Conservation (phyloP, 1,140 invertebrate species). For the Gerris buenoi region DNA sequence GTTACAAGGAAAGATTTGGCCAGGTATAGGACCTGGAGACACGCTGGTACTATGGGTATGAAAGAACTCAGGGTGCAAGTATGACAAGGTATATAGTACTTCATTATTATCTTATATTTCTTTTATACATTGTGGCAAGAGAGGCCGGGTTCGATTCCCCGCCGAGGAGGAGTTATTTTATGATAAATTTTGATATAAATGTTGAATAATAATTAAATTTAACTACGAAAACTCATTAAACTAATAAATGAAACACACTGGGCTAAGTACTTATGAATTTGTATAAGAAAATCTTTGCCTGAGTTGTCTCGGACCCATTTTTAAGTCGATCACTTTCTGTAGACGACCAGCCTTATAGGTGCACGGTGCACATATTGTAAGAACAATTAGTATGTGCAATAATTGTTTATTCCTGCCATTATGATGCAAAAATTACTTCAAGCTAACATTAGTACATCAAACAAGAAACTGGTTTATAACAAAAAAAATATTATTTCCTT, state of each 20-base stretch:
- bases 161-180: not conserved
- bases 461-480: too few species aligned
- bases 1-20: slow-evolving; percentile 89
- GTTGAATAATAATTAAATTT: not conserved
- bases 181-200: not conserved
- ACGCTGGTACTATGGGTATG: slow-evolving; percentile 55
- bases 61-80: slow-evolving; percentile 49
- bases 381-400: too few species aligned
- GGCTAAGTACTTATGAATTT: too few species aligned
- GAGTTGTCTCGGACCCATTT: too few species aligned
- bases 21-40: slow-evolving; percentile 57
- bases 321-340: too few species aligned
- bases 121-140: not conserved
- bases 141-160: not conserved
- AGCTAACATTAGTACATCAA: too few species aligned
- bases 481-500: too few species aligned
- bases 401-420: too few species aligned
- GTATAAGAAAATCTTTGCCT: too few species aligned
- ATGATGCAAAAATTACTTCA: too few species aligned
- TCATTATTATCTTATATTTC: slow-evolving; percentile 2
- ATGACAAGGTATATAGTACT: slow-evolving; percentile 20
- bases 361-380: too few species aligned
- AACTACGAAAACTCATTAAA: not conserved
- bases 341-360: too few species aligned
- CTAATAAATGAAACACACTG: not conserved